These are phyloP conservation scores for Magallana nippona DNA, from an alignment of 2,888 invertebrate genomes.

Conservation along the genomic window DNA sequence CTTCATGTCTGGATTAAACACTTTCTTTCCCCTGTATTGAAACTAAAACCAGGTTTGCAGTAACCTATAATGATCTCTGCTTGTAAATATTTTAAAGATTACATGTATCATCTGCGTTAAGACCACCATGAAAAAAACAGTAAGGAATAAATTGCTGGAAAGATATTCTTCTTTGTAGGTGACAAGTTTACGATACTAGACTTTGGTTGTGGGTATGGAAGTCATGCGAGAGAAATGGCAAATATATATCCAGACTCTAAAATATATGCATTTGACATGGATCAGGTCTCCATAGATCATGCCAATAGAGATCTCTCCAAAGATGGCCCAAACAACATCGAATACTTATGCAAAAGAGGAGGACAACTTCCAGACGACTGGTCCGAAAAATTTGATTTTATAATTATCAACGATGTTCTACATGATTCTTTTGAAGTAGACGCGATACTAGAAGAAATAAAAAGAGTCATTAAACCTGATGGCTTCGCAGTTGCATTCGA, in stretches of 20 bases:
- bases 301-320: not conserved
- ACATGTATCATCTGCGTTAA: too few relatives aligned
- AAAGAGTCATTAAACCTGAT: not conserved
- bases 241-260: not conserved
- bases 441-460: not conserved
- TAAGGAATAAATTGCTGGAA: too few relatives aligned
- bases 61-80: too few relatives aligned
- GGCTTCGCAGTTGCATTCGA: not conserved
- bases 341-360: not conserved
- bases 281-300: not conserved
- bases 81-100: too few relatives aligned
- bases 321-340: not conserved
- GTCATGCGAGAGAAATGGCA: not conserved
- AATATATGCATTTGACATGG: not conserved
- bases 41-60: too few relatives aligned
- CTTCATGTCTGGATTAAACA: not conserved
- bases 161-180: not conserved
- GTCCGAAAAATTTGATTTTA: constrained; percentile 2
- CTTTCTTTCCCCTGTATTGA: not conserved
- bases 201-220: not conserved
- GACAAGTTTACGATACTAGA: not conserved
- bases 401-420: constrained; percentile 8
- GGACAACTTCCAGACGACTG: constrained; percentile 7
- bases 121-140: too few relatives aligned
- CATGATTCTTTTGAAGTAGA: constrained; percentile 1